phyloP scores from a whole-genome alignment of 2,113 vertebrate genomes.

The Bucco capensis region DNA sequence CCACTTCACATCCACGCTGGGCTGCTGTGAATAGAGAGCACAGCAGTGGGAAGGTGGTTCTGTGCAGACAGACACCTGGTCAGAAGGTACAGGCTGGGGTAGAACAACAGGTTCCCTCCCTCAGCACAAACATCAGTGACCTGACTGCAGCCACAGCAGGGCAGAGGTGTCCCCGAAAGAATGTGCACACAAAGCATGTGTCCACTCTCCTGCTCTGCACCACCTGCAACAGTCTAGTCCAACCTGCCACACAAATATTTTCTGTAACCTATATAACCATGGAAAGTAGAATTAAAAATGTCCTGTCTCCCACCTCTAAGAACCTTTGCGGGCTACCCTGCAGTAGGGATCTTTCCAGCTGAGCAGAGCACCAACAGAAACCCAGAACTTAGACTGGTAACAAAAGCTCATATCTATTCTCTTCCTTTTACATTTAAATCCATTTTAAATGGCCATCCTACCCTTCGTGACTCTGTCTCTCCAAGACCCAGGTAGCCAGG shows the following conservation, averaged over 20 bases:
- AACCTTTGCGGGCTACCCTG: background rate
- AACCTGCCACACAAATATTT: background rate
- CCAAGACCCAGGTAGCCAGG: constrained; percentile 82
- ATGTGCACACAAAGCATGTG: rapidly evolving
- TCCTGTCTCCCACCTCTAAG: background rate
- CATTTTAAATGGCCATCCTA: constrained; percentile 24
- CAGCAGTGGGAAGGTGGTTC: background rate
- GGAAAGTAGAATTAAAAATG: background rate
- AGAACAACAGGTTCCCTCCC: background rate
- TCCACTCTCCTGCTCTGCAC: background rate
- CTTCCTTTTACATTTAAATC: background rate
- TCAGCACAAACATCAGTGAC: background rate
- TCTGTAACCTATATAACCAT: background rate
- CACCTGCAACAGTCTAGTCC: background rate
- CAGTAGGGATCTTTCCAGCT: background rate
- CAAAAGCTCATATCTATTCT: background rate
- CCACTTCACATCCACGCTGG: constrained; percentile 87
- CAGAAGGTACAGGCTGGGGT: background rate
- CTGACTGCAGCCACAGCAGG: background rate
- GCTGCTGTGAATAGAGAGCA: constrained; percentile 67
- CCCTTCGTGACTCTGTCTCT: constrained; percentile 82
- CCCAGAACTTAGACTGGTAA: background rate
- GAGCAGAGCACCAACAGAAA: background rate
- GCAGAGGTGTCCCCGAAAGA: background rate
- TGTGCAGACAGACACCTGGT: background rate